Evolutionary conservation across 2,888 invertebrate species (phyloP), one percentile per base, ranked within the genome.

Genomic region (Seira ritae): DNA sequence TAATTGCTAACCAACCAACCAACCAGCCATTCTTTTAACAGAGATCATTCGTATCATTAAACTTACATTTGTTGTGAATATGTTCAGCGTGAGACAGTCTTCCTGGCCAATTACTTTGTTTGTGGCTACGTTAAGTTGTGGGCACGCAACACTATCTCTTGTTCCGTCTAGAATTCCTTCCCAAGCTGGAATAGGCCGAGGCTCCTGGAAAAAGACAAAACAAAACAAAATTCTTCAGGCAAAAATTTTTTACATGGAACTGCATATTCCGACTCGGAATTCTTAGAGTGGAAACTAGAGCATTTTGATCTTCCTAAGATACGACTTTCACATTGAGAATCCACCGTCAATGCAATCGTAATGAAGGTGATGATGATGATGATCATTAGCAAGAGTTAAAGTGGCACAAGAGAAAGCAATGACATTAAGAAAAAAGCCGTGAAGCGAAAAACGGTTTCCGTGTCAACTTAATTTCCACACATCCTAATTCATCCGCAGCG

Each of bases 61-160:
- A 55, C 87, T 87, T 86, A 89, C 89, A 73, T 88, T 83, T 6
- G 76, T 20, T 20, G 88, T 86, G 84, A 86, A 89, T 20, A 89
- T 72, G 67, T 89, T 89, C 55, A 89, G 78, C 60, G 80, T 78
- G 10, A 89, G 81, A 69, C 89, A 89, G 66, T 89, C 88, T 78
- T 89, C 89, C 60, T 89, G 81, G 8, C 89, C 89, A 72, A 89
- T 86, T 1, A 89, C 87, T 80, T 87, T 79, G 78, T 87, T 86
- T n/a, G 87, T 86, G 17, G 82, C 87, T 67, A 89, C 86, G 73
- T 89, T 85, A 69, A 88, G 86, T 75, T 89, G 89, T 22, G 89
- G 89, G 79, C 89, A 89, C 20, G 88, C 84, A 22, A 87, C 84
- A 4, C 89, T 89, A 66, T 89, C 89, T 20, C 83, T 70, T 50